A percentile compares a stretch with the other conserved stretches of the same genome.
These are phyloP conservation scores for Drosophila serrata DNA, from an alignment of 1,140 invertebrate species.

Conservation along the genomic window DNA sequence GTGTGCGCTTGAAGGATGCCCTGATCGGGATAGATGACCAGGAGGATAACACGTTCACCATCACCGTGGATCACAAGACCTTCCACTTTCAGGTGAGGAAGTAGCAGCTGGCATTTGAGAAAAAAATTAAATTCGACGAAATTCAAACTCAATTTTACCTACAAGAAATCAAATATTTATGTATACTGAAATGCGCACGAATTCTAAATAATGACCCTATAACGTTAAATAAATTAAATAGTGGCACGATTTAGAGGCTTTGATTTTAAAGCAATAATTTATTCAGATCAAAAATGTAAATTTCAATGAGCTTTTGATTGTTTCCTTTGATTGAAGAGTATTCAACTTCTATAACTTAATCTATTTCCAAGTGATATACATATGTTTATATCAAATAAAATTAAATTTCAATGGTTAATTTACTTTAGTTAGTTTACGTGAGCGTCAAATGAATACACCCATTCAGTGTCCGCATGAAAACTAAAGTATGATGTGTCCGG, in stretches of 20 bases:
- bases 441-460: background rate
- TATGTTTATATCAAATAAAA: background rate
- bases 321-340: background rate
- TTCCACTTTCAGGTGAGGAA: conserved; percentile 95
- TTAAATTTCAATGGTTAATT: background rate
- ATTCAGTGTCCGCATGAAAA: background rate
- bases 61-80: conserved; percentile 99
- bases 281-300: background rate
- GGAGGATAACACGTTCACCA: conserved; percentile 99
- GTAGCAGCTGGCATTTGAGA: background rate
- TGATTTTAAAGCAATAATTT: background rate
- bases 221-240: background rate
- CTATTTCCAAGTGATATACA: background rate
- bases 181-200: accelerated
- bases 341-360: background rate
- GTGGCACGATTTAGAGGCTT: background rate
- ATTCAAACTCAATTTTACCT: background rate
- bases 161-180: background rate
- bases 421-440: too few species aligned
- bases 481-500: background rate
- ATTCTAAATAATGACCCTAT: background rate
- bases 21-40: conserved; percentile 99
- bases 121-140: too few species aligned
- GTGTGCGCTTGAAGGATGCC: conserved; percentile 96
- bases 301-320: background rate